Percentiles rank a stretch among this genome's conserved stretches.
phyloP scores from a whole-genome alignment of 2,113 vertebrate genomes.

The Percopsis transmontana region DNA sequence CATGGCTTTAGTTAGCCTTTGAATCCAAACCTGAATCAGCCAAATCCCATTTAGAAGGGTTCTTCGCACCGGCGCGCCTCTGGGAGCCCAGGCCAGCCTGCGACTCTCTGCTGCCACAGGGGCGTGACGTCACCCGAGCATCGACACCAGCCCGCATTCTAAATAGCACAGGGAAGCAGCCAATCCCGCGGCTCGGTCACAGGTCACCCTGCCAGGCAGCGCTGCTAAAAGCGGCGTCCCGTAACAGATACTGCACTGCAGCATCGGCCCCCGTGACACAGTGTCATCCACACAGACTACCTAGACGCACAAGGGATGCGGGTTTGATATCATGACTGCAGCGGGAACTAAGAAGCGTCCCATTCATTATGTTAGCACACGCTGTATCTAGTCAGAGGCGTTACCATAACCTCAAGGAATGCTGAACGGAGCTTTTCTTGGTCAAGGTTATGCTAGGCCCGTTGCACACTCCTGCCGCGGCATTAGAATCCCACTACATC shows the following conservation, averaged over 20 bases:
- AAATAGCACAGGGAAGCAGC: constrained; percentile 35
- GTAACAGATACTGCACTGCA: constrained; percentile 39
- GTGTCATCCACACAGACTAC: constrained; percentile 28
- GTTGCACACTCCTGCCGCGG: not conserved
- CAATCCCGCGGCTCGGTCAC: constrained; percentile 21
- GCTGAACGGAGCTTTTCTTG: constrained; percentile 4
- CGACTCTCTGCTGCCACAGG: not conserved
- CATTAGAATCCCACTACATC: constrained; percentile 22
- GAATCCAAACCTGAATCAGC: too few species aligned
- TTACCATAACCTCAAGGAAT: not conserved
- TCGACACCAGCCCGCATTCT: constrained; percentile 33
- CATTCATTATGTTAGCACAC: too few species aligned
- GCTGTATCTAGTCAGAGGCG: too few species aligned
- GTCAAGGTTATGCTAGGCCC: constrained; percentile 25
- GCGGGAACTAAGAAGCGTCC: too few species aligned
- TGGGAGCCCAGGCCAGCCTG: not conserved
- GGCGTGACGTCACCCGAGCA: constrained; percentile 3
- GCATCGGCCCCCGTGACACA: constrained; percentile 11
- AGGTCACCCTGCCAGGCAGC: constrained; percentile 36
- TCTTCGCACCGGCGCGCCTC: not conserved
- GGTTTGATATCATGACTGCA: too few species aligned
- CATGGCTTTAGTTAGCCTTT: too few species aligned
- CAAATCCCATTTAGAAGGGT: not conserved
- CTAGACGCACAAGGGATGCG: too few species aligned
- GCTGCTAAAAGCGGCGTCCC: constrained; percentile 44